Evolutionary conservation across 1,140 invertebrate species (phyloP).

Genomic region (Bicyclus anynana): DNA sequence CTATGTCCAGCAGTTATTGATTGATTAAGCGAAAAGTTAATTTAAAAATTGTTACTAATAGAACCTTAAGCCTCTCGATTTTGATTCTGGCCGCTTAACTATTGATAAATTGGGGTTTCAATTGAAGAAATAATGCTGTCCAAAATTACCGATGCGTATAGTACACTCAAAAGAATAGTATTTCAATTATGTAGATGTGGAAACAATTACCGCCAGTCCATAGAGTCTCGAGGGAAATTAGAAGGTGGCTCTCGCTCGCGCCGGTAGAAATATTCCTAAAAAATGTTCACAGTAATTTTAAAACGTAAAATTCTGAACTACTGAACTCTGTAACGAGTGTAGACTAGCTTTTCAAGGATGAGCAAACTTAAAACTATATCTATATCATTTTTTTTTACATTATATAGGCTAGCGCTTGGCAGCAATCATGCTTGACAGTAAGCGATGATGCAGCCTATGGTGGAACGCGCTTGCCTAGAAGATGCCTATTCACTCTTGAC

Average conservation of each 20-base stretch:
- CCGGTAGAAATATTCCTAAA: slow-evolving; percentile 25
- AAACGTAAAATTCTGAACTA: slow-evolving; percentile 17
- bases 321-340: neutral
- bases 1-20: no score
- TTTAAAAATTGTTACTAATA: no score
- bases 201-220: slow-evolving; percentile 34
- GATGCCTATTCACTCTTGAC: no score
- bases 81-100: no score
- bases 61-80: no score
- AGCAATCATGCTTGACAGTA: no score
- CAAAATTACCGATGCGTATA: neutral
- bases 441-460: no score
- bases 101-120: no score
- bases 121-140: no score
- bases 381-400: neutral
- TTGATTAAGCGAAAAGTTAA: no score
- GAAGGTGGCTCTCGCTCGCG: slow-evolving; percentile 8
- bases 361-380: neutral
- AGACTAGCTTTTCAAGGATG: neutral
- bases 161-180: neutral
- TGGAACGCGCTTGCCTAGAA: no score
- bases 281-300: slow-evolving; percentile 20
- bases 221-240: slow-evolving; percentile 39
- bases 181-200: slow-evolving; percentile 35
- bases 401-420: neutral